Percentiles rank a stretch among this genome's conserved stretches.
These are phyloP conservation scores for Lacerta bilineata DNA, from an alignment of 2,797 vertebrate genomes.

Conservation along the genomic window DNA sequence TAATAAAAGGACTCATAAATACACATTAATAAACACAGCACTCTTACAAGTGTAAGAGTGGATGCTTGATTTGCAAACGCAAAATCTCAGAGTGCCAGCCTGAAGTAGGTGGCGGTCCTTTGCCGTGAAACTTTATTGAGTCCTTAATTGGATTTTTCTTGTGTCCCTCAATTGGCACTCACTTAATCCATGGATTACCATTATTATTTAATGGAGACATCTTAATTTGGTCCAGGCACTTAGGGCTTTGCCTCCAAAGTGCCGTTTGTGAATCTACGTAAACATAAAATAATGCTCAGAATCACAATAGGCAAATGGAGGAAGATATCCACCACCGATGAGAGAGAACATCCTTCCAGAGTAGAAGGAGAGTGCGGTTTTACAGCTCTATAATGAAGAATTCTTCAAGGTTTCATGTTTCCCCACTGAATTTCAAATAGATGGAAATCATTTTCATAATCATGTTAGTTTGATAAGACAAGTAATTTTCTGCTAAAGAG, in stretches of 20 bases:
- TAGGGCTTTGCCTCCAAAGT: background rate
- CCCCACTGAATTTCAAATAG: slow-evolving; percentile 34
- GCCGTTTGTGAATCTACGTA: background rate
- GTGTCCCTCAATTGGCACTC: background rate
- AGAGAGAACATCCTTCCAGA: background rate
- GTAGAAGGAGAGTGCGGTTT: slow-evolving; percentile 18
- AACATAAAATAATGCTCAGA: slow-evolving; percentile 9
- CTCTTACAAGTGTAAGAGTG: background rate
- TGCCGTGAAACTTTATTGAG: background rate
- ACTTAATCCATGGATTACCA: background rate
- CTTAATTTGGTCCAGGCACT: background rate
- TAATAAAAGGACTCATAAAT: background rate
- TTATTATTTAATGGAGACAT: background rate
- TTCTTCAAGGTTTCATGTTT: slow-evolving; percentile 12
- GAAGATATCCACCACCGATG: background rate
- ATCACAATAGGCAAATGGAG: background rate
- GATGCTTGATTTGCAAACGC: background rate
- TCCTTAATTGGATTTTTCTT: background rate
- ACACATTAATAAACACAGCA: too few species aligned
- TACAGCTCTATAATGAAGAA: background rate
- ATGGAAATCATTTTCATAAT: slow-evolving; percentile 19
- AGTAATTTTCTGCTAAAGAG: slow-evolving; percentile 28
- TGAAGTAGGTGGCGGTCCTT: background rate
- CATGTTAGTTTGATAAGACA: slow-evolving; percentile 28
- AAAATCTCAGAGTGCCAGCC: background rate